Conservation (phyloP, 1,140 invertebrate genomes). For the Mizuhopecten yessoensis region DNA sequence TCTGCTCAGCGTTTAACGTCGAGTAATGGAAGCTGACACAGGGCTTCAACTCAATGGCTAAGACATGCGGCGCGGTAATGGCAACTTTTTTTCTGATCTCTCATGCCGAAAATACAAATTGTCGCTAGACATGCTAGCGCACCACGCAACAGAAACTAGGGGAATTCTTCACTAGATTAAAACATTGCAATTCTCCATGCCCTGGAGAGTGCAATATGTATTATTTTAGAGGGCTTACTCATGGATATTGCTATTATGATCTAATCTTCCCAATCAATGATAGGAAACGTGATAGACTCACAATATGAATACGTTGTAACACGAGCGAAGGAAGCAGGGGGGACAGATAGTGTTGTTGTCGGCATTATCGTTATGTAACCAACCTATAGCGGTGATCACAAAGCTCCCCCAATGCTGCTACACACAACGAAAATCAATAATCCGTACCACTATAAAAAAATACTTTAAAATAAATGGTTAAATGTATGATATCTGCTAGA, state of each 20-base stretch:
- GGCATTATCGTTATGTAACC: not conserved
- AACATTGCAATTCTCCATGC: slow-evolving; percentile 13
- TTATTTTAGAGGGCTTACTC: slow-evolving; percentile 33
- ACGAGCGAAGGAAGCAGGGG: not conserved
- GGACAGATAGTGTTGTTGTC: not conserved
- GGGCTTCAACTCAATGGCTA: not conserved
- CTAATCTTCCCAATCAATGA: slow-evolving; percentile 11
- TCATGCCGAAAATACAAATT: slow-evolving; percentile 39
- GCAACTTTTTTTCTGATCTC: slow-evolving; percentile 26
- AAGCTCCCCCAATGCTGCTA: no score
- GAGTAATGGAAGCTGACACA: not conserved
- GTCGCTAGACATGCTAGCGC: not conserved
- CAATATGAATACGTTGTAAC: not conserved
- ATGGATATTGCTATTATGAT: slow-evolving; percentile 39
- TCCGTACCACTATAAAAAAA: not conserved
- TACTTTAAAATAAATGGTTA: not conserved
- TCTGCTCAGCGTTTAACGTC: not conserved
- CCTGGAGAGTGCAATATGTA: not conserved
- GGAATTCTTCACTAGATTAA: not conserved
- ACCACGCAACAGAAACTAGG: slow-evolving; percentile 22
- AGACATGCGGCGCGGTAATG: not conserved
- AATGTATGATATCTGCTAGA: not conserved
- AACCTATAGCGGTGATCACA: not conserved
- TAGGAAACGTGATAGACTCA: slow-evolving; percentile 1
- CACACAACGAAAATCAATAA: not conserved